Base-by-base conservation (phyloP, 2,888 invertebrate genomes). In the Adineta ricciae region DNA sequence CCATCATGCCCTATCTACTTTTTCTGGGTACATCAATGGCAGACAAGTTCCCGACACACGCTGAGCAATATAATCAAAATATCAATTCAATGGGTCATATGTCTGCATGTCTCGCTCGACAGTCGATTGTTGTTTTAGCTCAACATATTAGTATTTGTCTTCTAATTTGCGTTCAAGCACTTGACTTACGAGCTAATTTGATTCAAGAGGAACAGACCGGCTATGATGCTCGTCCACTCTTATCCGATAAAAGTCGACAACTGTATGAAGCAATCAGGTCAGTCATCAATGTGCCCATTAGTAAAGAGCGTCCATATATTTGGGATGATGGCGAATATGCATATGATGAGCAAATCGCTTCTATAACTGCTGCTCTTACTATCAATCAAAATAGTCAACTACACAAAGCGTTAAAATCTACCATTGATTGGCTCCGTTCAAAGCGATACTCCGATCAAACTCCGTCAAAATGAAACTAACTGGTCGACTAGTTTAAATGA, bases 1-100 rank as follows among this genome's bases (percentile, higher is more conserved):
- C 88, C 14, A 88, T 88, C 78, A 86, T 86, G 85, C 87, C 88
- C 2, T 88, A 88, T 84, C 86, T 88, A 32, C 87, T 88, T 86
- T 86, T 86, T 83, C 83, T 88, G 24, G 87, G 87, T 24, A 86
- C 86, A 50, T 87, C 87, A 14, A 85, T 88, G 86, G 88, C 88
- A 27, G 87, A 87, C 78, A 88, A 88, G 84, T 87, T 88, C 56
- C 83, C 87, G 46, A 87, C 56, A 7, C 56, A 87, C 78, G 88
- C 88, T 5, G 88, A 88, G 84, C 86, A 87, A 86, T 87, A 88
- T 86, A 88, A 88, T 86, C 88, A 88, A 85, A 86, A 87, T 19
- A 87, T 88, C 73, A 88, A 88, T 56, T 56, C 56, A 7, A 56
- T 56, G 56, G 56, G 56, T 56, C 56, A 56, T 24, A n/a, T 56